Conservation (phyloP, 2,888 invertebrate species). For the Phyllotreta cruciferae region DNA sequence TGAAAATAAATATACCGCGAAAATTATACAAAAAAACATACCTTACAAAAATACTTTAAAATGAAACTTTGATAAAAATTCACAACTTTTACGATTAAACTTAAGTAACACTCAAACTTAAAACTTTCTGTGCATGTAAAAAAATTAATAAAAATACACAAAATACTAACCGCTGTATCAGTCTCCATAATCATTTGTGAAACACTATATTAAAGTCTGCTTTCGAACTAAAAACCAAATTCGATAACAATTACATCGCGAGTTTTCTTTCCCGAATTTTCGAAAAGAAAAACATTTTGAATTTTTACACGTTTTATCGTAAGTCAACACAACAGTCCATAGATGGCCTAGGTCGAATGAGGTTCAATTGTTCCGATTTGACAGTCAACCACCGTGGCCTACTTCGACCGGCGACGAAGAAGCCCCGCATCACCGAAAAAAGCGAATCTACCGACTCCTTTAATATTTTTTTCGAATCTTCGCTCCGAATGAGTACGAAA, state of each 20-base stretch:
- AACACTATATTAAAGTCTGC: slow-evolving; percentile 22
- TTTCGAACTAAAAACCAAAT: slow-evolving; percentile 23
- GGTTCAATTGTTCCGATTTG: slow-evolving; percentile 40
- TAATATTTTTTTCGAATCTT: background rate
- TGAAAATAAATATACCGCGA: too few species aligned
- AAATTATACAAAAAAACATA: too few species aligned
- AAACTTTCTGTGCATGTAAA: background rate
- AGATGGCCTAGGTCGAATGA: slow-evolving; percentile 39
- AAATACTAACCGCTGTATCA: slow-evolving; percentile 48
- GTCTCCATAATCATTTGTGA: slow-evolving; percentile 44
- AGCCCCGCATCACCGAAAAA: slow-evolving; percentile 29
- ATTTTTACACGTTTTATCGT: slow-evolving; percentile 17
- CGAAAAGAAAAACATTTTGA: slow-evolving; percentile 18
- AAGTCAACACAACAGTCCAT: slow-evolving; percentile 32
- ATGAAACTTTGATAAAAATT: too few species aligned
- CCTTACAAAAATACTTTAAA: too few species aligned
- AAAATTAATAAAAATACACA: slow-evolving; percentile 13
- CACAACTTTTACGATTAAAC: too few species aligned
- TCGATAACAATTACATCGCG: slow-evolving; percentile 31
- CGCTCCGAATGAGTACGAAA: slow-evolving; percentile 27
- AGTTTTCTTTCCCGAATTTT: slow-evolving; percentile 8
- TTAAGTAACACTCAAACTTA: too few species aligned
- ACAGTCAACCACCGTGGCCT: slow-evolving; percentile 41
- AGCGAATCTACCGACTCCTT: background rate
- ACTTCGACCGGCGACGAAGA: slow-evolving; percentile 33